Conservation (phyloP, 2,113 vertebrate genomes). For the Mesoclemmys tuberculata region DNA sequence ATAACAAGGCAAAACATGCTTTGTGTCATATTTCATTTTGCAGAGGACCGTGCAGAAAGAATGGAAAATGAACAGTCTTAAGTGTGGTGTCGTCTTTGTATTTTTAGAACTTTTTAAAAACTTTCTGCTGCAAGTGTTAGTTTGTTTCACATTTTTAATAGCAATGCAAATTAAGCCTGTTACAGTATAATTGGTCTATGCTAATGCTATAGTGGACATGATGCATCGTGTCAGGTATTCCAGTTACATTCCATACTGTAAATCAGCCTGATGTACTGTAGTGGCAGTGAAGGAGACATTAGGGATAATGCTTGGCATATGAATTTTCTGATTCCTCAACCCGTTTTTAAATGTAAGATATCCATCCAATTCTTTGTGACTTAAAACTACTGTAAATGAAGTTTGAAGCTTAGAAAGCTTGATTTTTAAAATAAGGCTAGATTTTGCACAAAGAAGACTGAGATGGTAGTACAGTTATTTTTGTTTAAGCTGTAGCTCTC, state of each 20-base stretch:
- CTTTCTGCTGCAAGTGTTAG: not conserved
- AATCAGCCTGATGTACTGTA: not conserved
- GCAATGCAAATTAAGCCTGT: not conserved
- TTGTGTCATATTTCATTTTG: not conserved
- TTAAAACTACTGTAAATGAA: not conserved
- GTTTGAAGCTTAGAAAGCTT: not conserved
- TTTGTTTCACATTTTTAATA: rapidly evolving
- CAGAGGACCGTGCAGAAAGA: not conserved
- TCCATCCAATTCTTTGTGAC: not conserved
- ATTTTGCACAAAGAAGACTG: not conserved
- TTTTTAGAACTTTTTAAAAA: not conserved
- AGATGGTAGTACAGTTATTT: not conserved
- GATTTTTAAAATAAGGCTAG: not conserved
- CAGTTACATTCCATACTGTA: not conserved
- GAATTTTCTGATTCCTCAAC: not conserved
- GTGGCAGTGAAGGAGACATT: not conserved
- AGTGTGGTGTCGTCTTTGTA: not conserved
- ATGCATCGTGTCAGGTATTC: not conserved
- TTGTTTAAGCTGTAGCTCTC: not conserved
- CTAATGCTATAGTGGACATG: not conserved
- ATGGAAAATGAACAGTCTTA: too few species aligned
- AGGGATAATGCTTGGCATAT: not conserved
- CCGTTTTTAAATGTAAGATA: not conserved
- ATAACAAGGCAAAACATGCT: not conserved
- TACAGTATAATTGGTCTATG: not conserved